Evolutionary conservation across 2,797 vertebrate genomes (phyloP), one percentile per base, ranked within the genome.

Genomic region (Platalea minor): DNA sequence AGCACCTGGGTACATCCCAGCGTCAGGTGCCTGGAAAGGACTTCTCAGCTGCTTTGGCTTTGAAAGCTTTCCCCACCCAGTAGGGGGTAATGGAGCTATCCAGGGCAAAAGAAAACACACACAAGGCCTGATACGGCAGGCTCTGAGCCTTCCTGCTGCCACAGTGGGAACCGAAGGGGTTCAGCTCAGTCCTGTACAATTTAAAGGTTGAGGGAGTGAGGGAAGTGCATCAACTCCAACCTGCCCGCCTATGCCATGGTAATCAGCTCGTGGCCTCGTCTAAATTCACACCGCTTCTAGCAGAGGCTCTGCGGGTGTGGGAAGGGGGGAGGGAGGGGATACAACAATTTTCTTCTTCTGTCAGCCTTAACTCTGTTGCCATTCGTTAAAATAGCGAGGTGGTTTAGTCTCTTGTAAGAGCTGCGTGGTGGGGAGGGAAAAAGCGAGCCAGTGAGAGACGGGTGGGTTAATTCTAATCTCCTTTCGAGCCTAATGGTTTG

Each of bases 391-490:
- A 77, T 2, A 91, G 85, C 3, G 60, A 94, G 89, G 93, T 94
- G 68, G 75, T 86, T 95, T 33, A 69, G 87, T 57, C 74, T 90
- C 88, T 61, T 85, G 19, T 65, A 67, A 57, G 91, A 73, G 95
- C 93, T 83, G 61, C 0, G 0, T 50, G 79, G 29, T 35, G 56
- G 75, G 65, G 70, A 81, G 74, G 92, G 88, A 60, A 85, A 54
- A 81, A 88, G 31, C 2, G 2, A 93, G 93, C 45, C 75, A 56
- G 72, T 29, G 64, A 91, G 94, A 94, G 91, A 70, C 12, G 91
- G 73, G 63, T 89, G 96, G 86, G 88, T 96, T 93, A 90, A 97
- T 97, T 97, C 97, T 97, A 95, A 97, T 97, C 97, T 97, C 91
- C 94, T 92, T 95, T 97, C 53, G 54, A 85, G 97, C 91, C 92